Base-by-base conservation (phyloP, 1,140 invertebrate species). In the Babylonia areolata region DNA sequence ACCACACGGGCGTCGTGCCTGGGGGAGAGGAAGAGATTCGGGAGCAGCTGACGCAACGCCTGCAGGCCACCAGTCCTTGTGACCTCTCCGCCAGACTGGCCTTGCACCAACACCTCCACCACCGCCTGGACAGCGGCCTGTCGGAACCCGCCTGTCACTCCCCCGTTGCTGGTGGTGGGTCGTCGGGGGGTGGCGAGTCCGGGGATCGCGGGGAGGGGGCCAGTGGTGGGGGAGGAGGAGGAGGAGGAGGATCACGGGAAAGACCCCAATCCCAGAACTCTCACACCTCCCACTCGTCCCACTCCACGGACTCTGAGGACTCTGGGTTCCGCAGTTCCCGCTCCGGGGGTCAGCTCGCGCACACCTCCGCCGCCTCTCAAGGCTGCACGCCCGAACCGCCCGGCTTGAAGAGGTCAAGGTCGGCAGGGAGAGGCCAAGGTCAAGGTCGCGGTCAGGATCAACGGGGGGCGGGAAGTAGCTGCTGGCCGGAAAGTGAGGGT, bases 311-410 rank as follows among this genome's bases (percentile, higher is more conserved):
- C 84, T 92, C 91, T 0, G 90, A 92, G 79, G 91, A 92, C 86
- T 92, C 91, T 3, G 91, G 91, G 15, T 92, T 92, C 82, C 86
- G 90, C 5, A 90, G 91, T 85, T 92, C 91, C 1, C 87, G 89
- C 12, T 91, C 89, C 33, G 91, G 86, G 46, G 17, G 46, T 51
- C 46, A 51, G 85, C n/a, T n/a, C n/a, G n/a, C n/a, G n/a, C 82
- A 86, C 85, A 80, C 88, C n/a, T n/a, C n/a, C n/a, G 17, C 46
- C 46, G 46, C 46, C 46, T 85, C 85, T 35, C 87, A 91, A 17
- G 46, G 46, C 46, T 51, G 9, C 2, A 17, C 17, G 46, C 46
- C 9, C 46, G 46, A 51, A 9, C 46, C 88, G 46, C 88, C 87
- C 31, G 85, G 82, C 75, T 86, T 86, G 37, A 87, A 91, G 23